Conservation (phyloP, 2,113 vertebrate genomes). For the Tachuris rubrigastra region DNA sequence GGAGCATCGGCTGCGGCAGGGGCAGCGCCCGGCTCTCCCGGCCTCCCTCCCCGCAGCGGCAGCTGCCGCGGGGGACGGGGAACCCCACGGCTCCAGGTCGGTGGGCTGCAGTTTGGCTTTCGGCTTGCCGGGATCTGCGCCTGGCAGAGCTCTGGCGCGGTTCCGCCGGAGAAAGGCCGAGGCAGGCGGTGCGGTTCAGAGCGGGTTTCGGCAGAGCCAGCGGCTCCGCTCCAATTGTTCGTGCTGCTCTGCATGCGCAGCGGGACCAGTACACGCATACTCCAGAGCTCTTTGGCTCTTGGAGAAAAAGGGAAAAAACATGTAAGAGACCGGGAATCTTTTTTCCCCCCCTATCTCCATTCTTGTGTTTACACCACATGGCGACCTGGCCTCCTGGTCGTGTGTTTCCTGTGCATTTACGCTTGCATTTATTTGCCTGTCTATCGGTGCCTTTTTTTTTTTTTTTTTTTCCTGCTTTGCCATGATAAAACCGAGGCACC, state of each 20-base stretch:
- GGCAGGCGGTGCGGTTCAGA: neutral
- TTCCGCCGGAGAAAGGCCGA: neutral
- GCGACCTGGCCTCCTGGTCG: neutral
- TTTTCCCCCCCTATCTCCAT: fast-evolving
- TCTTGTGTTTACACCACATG: neutral
- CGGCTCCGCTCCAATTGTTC: neutral
- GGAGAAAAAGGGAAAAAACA: neutral
- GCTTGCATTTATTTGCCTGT: neutral
- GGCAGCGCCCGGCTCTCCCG: neutral
- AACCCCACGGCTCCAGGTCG: neutral
- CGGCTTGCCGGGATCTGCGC: neutral
- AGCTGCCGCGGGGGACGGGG: neutral
- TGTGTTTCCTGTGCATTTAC: neutral
- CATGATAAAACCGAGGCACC: neutral
- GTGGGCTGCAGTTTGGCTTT: neutral
- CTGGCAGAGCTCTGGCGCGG: neutral
- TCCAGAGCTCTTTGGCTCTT: neutral
- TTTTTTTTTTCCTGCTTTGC: neutral
- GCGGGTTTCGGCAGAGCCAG: neutral
- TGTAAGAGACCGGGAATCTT: neutral
- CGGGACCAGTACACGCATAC: neutral
- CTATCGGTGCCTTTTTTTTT: neutral
- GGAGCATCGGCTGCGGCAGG: neutral
- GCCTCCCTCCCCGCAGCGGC: neutral
- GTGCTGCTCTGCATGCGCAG: neutral